Conservation (phyloP, 2,888 invertebrate species). For the Thera britannica region DNA sequence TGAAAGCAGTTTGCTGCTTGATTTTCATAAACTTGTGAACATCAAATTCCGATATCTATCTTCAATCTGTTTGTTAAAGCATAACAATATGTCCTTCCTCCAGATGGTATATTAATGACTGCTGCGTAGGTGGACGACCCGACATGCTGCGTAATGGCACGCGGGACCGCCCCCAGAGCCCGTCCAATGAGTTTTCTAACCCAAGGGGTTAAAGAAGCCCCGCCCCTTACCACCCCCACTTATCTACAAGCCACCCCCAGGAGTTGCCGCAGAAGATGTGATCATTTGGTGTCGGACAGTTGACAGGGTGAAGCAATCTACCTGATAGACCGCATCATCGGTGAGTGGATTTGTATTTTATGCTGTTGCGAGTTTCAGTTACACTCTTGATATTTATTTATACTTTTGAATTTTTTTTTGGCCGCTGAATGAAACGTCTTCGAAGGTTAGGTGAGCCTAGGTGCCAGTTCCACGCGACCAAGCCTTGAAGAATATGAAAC, state of each 20-base stretch:
- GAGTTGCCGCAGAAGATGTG: conserved; percentile 46
- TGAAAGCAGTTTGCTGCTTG: too few relatives aligned
- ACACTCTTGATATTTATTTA: background rate
- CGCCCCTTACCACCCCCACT: conserved; percentile 57
- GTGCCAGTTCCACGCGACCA: too few relatives aligned
- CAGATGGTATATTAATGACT: conserved; percentile 18
- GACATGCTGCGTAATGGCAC: conserved; percentile 48
- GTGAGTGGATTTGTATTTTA: conserved; percentile 32
- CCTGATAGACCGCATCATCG: conserved; percentile 16
- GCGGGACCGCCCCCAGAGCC: conserved; percentile 50
- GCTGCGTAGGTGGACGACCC: conserved; percentile 23
- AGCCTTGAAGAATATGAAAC: too few relatives aligned
- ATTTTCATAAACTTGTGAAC: too few relatives aligned
- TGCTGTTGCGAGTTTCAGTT: conserved; percentile 1
- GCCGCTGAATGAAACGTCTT: too few relatives aligned
- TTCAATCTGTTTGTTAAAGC: background rate
- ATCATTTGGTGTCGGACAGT: conserved; percentile 48
- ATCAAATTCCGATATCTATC: background rate
- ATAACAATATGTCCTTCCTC: conserved; percentile 8
- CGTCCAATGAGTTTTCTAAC: conserved; percentile 54
- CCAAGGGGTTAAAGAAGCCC: conserved; percentile 54
- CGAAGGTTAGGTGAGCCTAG: too few relatives aligned
- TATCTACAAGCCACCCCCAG: conserved; percentile 47
- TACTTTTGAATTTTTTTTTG: background rate
- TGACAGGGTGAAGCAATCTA: conserved; percentile 36